Evolutionary conservation across 2,113 vertebrate species (phyloP).

Genomic region (Callospermophilus lateralis): DNA sequence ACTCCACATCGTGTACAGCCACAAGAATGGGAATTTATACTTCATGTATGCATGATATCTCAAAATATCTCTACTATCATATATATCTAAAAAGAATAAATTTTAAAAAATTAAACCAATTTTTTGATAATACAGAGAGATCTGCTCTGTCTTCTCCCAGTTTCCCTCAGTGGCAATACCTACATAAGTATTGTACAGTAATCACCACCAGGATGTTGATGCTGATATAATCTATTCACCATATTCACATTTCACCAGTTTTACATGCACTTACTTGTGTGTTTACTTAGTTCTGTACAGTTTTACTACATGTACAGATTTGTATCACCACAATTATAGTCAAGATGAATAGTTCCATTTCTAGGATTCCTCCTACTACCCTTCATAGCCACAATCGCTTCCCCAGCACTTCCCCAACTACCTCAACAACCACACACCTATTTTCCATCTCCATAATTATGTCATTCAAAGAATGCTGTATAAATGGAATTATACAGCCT

Average conservation of each 20-base stretch:
- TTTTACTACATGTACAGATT: background rate
- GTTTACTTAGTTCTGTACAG: background rate
- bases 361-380: background rate
- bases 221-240: background rate
- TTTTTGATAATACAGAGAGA: background rate
- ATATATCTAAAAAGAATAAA: background rate
- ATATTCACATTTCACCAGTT: background rate
- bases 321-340: background rate
- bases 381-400: background rate
- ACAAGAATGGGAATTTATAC: too few relatives aligned
- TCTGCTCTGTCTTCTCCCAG: fast-evolving
- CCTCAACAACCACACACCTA: background rate
- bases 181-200: background rate
- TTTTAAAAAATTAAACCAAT: too few relatives aligned
- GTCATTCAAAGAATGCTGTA: background rate
- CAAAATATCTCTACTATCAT: too few relatives aligned
- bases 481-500: background rate
- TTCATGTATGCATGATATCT: too few relatives aligned
- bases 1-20: too few relatives aligned
- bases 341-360: background rate
- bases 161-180: background rate
- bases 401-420: fast-evolving
- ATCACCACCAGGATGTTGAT: background rate
- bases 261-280: background rate
- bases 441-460: background rate